Evolutionary conservation across 2,888 invertebrate species (phyloP).

Genomic region (Tenthredo distinguenda): DNA sequence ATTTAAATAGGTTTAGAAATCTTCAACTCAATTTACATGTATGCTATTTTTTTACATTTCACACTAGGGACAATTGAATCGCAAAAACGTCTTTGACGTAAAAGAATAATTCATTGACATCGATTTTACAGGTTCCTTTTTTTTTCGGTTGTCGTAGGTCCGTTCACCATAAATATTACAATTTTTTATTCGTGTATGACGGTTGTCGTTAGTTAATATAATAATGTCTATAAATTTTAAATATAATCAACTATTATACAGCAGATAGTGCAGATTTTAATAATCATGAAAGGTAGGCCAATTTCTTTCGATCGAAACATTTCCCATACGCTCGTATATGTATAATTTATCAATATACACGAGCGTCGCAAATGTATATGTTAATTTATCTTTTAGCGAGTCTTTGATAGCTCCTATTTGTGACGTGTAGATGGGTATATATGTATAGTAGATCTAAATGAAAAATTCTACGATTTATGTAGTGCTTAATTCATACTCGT

Average conservation of each 20-base stretch:
- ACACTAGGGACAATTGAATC: neutral
- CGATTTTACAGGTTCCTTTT: neutral
- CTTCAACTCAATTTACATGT: neutral
- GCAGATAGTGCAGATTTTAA: neutral
- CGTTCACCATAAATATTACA: neutral
- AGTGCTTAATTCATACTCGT: neutral
- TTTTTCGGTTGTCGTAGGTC: neutral
- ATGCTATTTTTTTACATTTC: neutral
- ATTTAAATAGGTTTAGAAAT: neutral
- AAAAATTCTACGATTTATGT: neutral
- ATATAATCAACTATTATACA: neutral
- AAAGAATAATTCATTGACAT: neutral
- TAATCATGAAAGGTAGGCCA: constrained; percentile 4
- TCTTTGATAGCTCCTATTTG: constrained; percentile 44
- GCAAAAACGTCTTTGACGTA: neutral
- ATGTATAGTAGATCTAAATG: neutral
- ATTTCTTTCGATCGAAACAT: neutral
- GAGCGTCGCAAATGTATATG: neutral
- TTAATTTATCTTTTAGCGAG: constrained; percentile 34
- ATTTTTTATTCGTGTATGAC: neutral
- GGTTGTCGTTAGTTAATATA: neutral
- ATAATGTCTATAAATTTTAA: neutral
- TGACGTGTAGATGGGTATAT: constrained; percentile 2
- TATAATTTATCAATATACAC: neutral
- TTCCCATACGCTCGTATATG: neutral